Base-by-base conservation (phyloP, 1,140 invertebrate genomes). In the Drosophila pseudoananassae region DNA sequence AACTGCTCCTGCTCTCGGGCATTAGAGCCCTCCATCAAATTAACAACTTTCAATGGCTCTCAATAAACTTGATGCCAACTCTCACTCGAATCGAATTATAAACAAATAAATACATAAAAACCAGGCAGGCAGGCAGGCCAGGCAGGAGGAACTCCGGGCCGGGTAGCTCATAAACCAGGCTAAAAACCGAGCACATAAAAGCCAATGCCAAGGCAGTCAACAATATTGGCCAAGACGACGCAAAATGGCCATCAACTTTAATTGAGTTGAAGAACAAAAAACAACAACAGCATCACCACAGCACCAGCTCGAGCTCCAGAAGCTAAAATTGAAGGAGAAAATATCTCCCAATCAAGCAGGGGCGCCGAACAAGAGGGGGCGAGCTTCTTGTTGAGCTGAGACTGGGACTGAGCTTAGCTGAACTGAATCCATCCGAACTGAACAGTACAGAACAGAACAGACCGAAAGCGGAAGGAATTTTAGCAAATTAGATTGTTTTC, bases 401-500 rank as follows among this genome's bases (percentile, higher is more conserved):
- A 43, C 40, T 17, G 14, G 4, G 38, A 31, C 38, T 14, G 10
- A 14, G 40, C 33, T 36, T 0, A 12, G 33, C 33, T 36, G 33
- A n/a, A 36, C 33, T 36, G 38, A 6, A 14, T 14, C 6, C 4
- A 15, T 50, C 14, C 31, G 38, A 25, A 33, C 46, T 53, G 45
- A 57, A 56, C 43, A 29, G 17, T 0, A 43, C 14, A 43, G 15
- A 43, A 17, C 50, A 58, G 43, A 36, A 40, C 36, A 47, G 40
- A 46, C 45, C 55, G 63, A 72, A 55, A 85, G 82, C 82, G 82
- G 83, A 87, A 82, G 82, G 78, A 87, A 87, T 87, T 88, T 87
- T 88, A 90, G 89, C 79, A 90, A 90, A 90, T 90, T 90, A 90
- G 87, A 90, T 90, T 90, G 88, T 90, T 90, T 90, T 90, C 88